Evolutionary conservation across 2,797 vertebrate species (phyloP), one percentile per base, ranked within the genome.

Genomic region (Microhierax caerulescens): DNA sequence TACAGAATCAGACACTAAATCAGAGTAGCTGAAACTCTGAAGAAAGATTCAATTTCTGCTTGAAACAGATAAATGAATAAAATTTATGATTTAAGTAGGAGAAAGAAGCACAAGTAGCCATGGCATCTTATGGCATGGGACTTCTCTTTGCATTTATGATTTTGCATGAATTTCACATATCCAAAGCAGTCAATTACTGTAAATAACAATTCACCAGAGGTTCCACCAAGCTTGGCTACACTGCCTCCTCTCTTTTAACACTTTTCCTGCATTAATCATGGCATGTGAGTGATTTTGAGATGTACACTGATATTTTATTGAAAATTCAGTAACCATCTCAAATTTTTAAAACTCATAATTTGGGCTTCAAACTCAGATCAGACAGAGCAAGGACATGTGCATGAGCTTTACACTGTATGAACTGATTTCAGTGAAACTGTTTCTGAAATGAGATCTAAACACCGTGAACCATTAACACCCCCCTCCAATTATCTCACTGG

Each of bases 361-460:
- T 45, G 45, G 32, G 15, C 50, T 81, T 63, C 5, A 12, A 36
- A 27, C 41, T 74, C 45, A 76, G 73, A 32, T 6, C 18, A 53
- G 53, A 47, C 48, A 47, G 24, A 10, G 16, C 24, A 27, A 67
- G 39, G 12, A 72, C 39, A 50, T 5, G 14, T 10, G 37, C 11
- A 36, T 0, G 0, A 73, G 27, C 65, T 53, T 61, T 32, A 39
- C 37, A 19, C 19, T 34, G 5, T 22, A 5, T 51, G 50, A 60
- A 50, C 22, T 14, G 28, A 37, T 77, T 77, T 54, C 54, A 68
- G 32, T 25, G 20, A 28, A 84, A 28, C 7, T 34, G 11, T 63
- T 73, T 69, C 65, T 32, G 48, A 30, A 81, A 12, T 8, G 12
- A 77, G 65, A 47, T 59, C 28, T 77, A 59, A 70, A 54, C 9